phyloP scores from a whole-genome alignment of 2,888 invertebrate species.

The Drosophila eohydei region DNA sequence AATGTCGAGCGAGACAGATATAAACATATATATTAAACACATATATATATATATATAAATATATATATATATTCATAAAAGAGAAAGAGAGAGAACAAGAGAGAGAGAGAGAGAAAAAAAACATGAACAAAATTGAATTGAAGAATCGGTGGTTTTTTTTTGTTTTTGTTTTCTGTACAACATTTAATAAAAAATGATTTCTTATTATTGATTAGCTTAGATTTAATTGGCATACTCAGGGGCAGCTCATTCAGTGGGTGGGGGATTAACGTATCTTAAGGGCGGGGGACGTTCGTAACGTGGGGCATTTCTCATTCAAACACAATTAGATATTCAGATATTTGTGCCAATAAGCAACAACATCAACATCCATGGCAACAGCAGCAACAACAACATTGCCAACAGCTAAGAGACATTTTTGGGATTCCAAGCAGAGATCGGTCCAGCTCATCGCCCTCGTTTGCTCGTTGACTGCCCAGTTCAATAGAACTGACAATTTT shows the following conservation, averaged over 20 bases:
- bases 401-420: conserved; percentile 2
- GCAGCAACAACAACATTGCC: conserved; percentile 1
- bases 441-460: neutral
- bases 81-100: conserved; percentile 28
- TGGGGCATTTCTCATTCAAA: conserved; percentile 18
- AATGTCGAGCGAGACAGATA: conserved; percentile 19
- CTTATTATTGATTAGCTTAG: conserved; percentile 42
- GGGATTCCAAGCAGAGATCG: conserved; percentile 16
- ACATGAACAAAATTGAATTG: conserved; percentile 55
- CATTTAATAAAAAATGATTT: conserved; percentile 31
- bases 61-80: conserved; percentile 19
- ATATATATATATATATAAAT: conserved; percentile 15
- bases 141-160: conserved; percentile 32
- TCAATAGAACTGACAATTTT: conserved; percentile 48
- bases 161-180: conserved; percentile 45
- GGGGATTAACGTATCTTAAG: no score
- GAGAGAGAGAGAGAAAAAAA: conserved; percentile 42
- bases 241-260: no score
- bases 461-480: conserved; percentile 2
- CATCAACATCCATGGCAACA: conserved; percentile 10
- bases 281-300: no score
- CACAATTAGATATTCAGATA: conserved; percentile 22
- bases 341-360: conserved; percentile 27
- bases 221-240: conserved; percentile 32
- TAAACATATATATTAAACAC: conserved; percentile 7